Evolutionary conservation across 2,113 vertebrate species (phyloP), one percentile per base, ranked within the genome.

Genomic region (Otolemur garnettii): DNA sequence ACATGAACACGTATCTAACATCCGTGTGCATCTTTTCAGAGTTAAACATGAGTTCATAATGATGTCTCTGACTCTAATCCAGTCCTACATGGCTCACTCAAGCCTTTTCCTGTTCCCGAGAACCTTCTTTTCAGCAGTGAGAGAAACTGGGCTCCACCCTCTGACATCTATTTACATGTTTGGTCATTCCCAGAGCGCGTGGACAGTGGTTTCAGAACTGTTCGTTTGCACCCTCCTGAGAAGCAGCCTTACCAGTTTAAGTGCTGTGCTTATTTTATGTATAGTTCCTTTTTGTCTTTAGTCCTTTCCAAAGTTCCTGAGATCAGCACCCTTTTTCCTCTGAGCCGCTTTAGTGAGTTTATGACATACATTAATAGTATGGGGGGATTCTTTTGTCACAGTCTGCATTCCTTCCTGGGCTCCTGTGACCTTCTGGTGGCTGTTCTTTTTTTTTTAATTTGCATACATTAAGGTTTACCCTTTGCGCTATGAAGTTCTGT

Each of bases 291-390:
- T 93, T 89, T 68, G 45, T 81, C 59, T 57, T 38, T 18, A 38
- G 42, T 77, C 62, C 81, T 62, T 94, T 94, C 57, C 50, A 57
- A 77, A 64, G 74, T 94, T 81, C 35, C 53, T 77, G 38, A 80
- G 18, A 30, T 79, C 62, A 83, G 69, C 80, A 77, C 2, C 42
- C 19, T 81, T 59, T 86, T 62, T 45, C 13, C 85, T 45, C 82
- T 6, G 4, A 24, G 18, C 4, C 22, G 19, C 50, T 69, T 75
- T 82, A 68, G 38, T 22, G 72, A 60, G 33, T 69, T 53, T 83
- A 74, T 91, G 78, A 24, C 24, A 10, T 35, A 45, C 30, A 28
- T 55, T 60, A 83, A 38, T 60, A 45, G 33, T 87, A 57, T 0
- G 35, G 18, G 38, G 71, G 21, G 81, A 75, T 30, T 33, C 11